phyloP scores from a whole-genome alignment of 2,113 vertebrate genomes.

The Oryctolagus cuniculus region mOryCun1.1 NC_091433.1:108272001-108272500 shows the following conservation, averaged over 20 bases:
- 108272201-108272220: background rate
- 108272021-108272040: background rate
- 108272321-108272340: background rate
- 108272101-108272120: background rate
- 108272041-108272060: background rate
- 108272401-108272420: conserved; percentile 16
- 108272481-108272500: background rate
- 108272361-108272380: background rate
- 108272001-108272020: too few relatives aligned
- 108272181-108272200: background rate
- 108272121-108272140: background rate
- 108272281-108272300: too few relatives aligned
- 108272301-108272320: background rate
- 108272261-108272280: background rate
- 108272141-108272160: accelerated
- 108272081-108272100: background rate
- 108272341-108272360: background rate
- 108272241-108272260: accelerated
- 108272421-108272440: background rate
- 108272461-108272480: background rate
- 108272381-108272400: conserved; percentile 30
- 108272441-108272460: conserved; percentile 17
- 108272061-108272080: background rate
- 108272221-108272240: background rate
- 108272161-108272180: background rate